phyloP scores from a whole-genome alignment of 1,140 invertebrate genomes.

The Sipha flava region DNA sequence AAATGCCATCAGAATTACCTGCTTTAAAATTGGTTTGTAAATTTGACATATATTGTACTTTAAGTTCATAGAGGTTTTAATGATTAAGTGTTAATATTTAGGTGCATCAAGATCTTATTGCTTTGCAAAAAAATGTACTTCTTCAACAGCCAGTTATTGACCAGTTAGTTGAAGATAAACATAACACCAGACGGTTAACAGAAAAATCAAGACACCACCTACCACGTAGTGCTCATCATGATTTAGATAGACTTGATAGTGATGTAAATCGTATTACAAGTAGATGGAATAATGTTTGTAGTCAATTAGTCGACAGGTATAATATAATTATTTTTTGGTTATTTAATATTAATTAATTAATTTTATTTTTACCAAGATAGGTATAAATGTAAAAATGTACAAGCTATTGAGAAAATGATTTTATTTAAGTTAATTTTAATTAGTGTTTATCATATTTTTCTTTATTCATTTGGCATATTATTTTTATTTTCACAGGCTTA shows the following conservation, averaged over 20 bases:
- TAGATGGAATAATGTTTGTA: conserved; percentile 84
- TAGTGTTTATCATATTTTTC: neutral
- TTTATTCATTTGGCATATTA: neutral
- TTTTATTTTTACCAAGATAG: no score
- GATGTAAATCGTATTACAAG: conserved; percentile 79
- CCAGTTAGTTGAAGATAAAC: conserved; percentile 80
- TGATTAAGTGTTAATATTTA: conserved; percentile 6
- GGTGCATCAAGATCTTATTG: conserved; percentile 64
- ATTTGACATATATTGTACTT: neutral
- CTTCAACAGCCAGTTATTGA: conserved; percentile 81
- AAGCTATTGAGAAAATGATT: no score
- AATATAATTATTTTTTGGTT: neutral
- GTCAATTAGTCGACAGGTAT: conserved; percentile 80
- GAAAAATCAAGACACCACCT: conserved; percentile 67
- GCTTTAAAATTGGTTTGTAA: conserved; percentile 55
- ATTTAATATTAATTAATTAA: neutral
- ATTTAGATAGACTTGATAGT: conserved; percentile 87
- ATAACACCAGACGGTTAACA: conserved; percentile 73
- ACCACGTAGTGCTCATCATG: conserved; percentile 58
- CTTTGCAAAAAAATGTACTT: conserved; percentile 69
- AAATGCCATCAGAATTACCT: conserved; percentile 73
- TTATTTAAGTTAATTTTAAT: neutral
- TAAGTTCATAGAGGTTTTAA: neutral
- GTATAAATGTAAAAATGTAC: no score
- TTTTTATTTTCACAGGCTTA: conserved; percentile 51